Conservation (phyloP, 1,140 invertebrate species). For the Cardiocondyla obscurior region DNA sequence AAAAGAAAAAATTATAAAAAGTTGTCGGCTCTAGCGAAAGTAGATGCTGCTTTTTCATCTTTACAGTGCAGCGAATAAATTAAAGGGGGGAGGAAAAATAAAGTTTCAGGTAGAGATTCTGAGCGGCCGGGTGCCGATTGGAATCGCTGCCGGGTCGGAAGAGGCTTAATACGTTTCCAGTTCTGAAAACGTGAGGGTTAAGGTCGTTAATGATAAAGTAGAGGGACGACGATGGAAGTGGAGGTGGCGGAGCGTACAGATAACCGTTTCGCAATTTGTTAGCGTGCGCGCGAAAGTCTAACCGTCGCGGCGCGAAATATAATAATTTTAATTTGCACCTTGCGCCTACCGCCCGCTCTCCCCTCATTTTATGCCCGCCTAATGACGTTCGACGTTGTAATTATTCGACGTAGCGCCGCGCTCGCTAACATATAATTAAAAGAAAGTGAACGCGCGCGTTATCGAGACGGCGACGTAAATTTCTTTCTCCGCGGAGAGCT, state of each 20-base stretch:
- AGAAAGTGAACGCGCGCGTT: constrained; percentile 30
- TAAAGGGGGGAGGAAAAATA: neutral
- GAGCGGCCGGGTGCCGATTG: neutral
- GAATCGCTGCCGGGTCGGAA: neutral
- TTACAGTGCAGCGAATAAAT: neutral
- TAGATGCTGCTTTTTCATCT: no score
- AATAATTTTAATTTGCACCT: constrained; percentile 53
- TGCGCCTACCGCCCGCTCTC: neutral
- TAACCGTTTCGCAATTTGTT: constrained; percentile 24
- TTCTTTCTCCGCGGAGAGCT: neutral
- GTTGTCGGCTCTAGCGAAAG: neutral
- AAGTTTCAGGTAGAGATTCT: neutral
- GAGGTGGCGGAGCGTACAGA: neutral
- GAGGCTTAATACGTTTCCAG: constrained; percentile 9
- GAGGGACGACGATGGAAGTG: neutral
- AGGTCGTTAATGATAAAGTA: constrained; percentile 27
- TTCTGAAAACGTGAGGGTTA: neutral
- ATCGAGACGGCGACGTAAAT: neutral
- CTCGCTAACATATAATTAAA: constrained; percentile 42
- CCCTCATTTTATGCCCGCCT: constrained; percentile 22
- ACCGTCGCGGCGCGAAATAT: constrained; percentile 28
- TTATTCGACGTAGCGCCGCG: constrained; percentile 11
- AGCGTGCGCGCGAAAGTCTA: neutral
- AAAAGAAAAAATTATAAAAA: neutral
- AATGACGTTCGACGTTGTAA: constrained; percentile 38